phyloP scores from a whole-genome alignment of 2,113 vertebrate genomes.

The Notiomystis cincta region DNA sequence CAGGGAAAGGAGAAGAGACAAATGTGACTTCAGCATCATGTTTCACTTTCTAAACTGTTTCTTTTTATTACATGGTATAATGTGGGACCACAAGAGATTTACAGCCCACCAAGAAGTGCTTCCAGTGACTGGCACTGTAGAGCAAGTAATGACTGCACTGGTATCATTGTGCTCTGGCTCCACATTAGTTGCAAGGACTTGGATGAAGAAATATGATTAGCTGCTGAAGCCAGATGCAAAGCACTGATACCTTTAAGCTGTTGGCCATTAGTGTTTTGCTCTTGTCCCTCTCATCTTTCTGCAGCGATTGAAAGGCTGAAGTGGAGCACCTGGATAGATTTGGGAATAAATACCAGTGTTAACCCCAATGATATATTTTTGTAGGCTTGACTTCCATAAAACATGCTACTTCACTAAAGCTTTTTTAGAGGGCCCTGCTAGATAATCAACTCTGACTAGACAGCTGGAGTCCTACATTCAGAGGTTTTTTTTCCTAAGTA shows the following conservation, averaged over 20 bases:
- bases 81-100: background rate
- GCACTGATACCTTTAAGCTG: background rate
- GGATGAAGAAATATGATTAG: background rate
- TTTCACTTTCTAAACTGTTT: background rate
- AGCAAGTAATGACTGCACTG: rapidly evolving
- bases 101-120: background rate
- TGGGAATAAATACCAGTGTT: background rate
- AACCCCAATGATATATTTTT: background rate
- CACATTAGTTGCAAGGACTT: background rate
- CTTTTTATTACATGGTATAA: background rate
- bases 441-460: background rate
- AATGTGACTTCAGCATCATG: background rate
- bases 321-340: background rate
- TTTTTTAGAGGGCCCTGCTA: background rate
- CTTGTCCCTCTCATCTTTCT: background rate
- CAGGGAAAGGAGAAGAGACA: background rate
- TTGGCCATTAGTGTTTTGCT: background rate
- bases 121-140: background rate
- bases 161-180: background rate
- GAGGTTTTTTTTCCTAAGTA: background rate
- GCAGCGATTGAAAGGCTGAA: background rate
- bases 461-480: background rate
- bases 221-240: background rate
- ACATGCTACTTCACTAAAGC: background rate
- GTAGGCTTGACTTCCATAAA: background rate